Evolutionary conservation across 2,888 invertebrate genomes (phyloP), one percentile per base, ranked within the genome.

Genomic region (Rhaphigaster nebulosa): DNA sequence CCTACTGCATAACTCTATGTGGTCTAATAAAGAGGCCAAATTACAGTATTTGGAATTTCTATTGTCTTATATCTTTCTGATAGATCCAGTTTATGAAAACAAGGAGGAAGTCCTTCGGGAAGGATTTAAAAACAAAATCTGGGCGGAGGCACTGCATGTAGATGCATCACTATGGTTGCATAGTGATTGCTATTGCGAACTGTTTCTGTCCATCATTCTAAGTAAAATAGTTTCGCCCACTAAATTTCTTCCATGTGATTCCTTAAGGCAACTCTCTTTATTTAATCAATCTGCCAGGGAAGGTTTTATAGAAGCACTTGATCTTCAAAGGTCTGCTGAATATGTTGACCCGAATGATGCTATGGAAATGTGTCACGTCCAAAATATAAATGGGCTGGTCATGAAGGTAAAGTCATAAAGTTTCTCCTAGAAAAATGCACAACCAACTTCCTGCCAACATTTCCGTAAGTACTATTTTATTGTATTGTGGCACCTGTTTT

Each of bases 151-250:
- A 18, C 2, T 65, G 1, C 29, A 65, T 5, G 15, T 45, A 70
- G 52, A 52, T 87, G n/a, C 91, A 91, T 54, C 70, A 56, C 41
- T 50, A 52, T 12, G n/a, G n/a, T 8, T 26, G 12, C 91, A 91
- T 34, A 54, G 34, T 2, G 87, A 87, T 87, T 91, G 91, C 65
- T 89, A 91, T 76, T 91, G 91, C 45, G 87, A 76, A 34, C 26
- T 38, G 10, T 38, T 88, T 6, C 70, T 91, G 45, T 45, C 76
- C 8, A 87, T 91, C 80, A 84, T 91, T 0, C 90, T 91, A 4
- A 87, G 87, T 10, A 87, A 90, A 65, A 84, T 87, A 3, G 90
- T 65, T 12, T 41, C 89, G 15, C 91, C 91, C 5, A 6, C 15
- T 18, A 65, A 65, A 29, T 15, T 18, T 29, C 29, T 65, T 5